Evolutionary conservation across 2,888 invertebrate genomes (phyloP).

Genomic region (Ornithoptera priamus): DNA sequence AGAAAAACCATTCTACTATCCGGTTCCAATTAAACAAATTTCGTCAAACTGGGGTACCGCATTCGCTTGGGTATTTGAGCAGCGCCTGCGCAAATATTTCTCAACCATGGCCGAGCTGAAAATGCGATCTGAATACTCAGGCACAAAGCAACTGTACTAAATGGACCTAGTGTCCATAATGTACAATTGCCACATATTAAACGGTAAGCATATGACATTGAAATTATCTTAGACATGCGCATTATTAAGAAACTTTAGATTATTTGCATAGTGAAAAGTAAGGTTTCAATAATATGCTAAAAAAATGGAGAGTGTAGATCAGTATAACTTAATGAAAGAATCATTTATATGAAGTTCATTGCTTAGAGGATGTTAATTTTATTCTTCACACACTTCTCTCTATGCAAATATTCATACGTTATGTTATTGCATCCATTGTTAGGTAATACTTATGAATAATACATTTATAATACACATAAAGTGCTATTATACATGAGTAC

Average conservation of each 20-base stretch:
- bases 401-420: not conserved
- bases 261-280: not conserved
- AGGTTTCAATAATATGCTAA: not conserved
- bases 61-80: slow-evolving; percentile 10
- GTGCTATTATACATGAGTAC: no score
- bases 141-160: slow-evolving; percentile 9
- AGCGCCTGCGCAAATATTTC: slow-evolving; percentile 12
- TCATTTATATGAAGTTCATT: not conserved
- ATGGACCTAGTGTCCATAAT: slow-evolving; percentile 5
- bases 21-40: slow-evolving; percentile 30
- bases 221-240: not conserved
- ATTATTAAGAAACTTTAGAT: not conserved
- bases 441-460: not conserved
- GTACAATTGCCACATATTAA: slow-evolving; percentile 1
- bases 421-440: slow-evolving; percentile 1
- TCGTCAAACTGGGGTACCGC: slow-evolving; percentile 11
- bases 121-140: slow-evolving; percentile 24
- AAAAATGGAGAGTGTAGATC: no score
- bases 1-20: slow-evolving; percentile 5
- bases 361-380: not conserved
- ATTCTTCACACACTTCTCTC: not conserved
- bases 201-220: slow-evolving; percentile 1
- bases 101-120: slow-evolving; percentile 11
- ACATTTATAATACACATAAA: not conserved
- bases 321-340: not conserved